Base-by-base conservation (phyloP, 2,888 invertebrate genomes). In the Drosophila tanythrix region DNA sequence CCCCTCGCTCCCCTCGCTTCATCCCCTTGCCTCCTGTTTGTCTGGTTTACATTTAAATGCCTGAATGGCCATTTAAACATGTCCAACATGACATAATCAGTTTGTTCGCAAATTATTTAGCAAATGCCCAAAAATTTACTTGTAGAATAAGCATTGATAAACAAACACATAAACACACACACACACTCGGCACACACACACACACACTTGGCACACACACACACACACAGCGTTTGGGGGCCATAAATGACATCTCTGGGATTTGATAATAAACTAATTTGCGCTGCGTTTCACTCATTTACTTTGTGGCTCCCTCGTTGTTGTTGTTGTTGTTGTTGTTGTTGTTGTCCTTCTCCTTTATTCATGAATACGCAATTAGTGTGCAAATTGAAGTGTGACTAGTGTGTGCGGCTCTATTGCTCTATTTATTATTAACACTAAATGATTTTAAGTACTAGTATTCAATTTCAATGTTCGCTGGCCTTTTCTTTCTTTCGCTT, bases 351-450 rank as follows among this genome's bases (percentile, higher is more conserved):
- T 50, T 61, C 65, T 89, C 66, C 72, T 83, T 88, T 90, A 90
- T 90, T 89, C 90, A 88, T 88, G 88, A 89, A 85, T 81, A 81
- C 75, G 82, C 88, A 86, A 89, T 86, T 86, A 86, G 85, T 89
- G 85, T 86, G 85, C 84, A 86, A 86, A 88, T 90, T 83, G 46
- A 80, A 90, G 89, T 83, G 80, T 82, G 77, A 66, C 61, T 53
- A 35, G 46, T 36, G 36, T 50, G 62, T 15, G 21, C 21, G 33
- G 33, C 33, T 33, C 33, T 33, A 79, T 75, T 58, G 38, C 75
- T 69, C 70, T 77, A 87, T 89, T 79, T 83, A 89, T 89, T 88
- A 87, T 87, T 87, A 76, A 88, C 74, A 81, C 88, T 83, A 85
- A 87, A 87, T 77, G 75, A 75, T 81, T 76, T 67, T 68, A 75